These are phyloP conservation scores for Acrocephalus arundinaceus DNA, from an alignment of 2,113 vertebrate species.

Conservation along the genomic window DNA sequence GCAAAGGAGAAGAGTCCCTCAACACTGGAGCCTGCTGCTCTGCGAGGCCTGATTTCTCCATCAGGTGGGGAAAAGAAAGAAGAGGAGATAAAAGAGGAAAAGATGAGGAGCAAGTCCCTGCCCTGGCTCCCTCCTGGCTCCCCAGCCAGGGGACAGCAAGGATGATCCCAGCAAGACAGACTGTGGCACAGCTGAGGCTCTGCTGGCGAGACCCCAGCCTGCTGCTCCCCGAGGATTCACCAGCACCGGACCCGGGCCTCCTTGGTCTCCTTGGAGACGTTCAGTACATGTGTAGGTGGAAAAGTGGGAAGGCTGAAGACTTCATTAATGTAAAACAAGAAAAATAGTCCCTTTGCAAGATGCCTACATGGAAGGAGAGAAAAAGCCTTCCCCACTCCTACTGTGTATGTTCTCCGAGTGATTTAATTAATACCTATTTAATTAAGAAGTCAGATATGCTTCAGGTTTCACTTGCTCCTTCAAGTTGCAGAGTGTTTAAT, in stretches of 20 bases:
- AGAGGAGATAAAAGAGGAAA: not conserved
- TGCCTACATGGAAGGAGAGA: slow-evolving; percentile 66
- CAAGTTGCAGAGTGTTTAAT: slow-evolving; percentile 9
- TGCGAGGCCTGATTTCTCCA: accelerated
- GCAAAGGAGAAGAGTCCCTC: not conserved
- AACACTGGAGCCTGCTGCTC: not conserved
- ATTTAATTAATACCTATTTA: slow-evolving; percentile 64
- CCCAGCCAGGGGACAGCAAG: not conserved
- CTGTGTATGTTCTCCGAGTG: slow-evolving; percentile 49
- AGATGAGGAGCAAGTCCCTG: not conserved
- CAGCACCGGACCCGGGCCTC: slow-evolving; percentile 70
- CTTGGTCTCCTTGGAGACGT: slow-evolving; percentile 81
- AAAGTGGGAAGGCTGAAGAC: slow-evolving; percentile 81
- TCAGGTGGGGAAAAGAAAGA: not conserved
- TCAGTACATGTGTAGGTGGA: slow-evolving; percentile 80
- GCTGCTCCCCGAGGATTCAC: slow-evolving; percentile 63
- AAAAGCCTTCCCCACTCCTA: slow-evolving; percentile 61
- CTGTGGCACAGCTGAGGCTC: slow-evolving; percentile 56
- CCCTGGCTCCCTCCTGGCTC: not conserved
- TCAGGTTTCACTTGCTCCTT: slow-evolving; percentile 31
- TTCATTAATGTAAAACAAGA: slow-evolving; percentile 82
- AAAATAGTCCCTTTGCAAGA: slow-evolving; percentile 78
- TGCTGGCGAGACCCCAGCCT: slow-evolving; percentile 41
- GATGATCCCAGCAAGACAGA: not conserved
- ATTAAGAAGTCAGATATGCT: slow-evolving; percentile 56